Conservation (phyloP, 2,797 vertebrate species). For the Sebastes itinus region DNA sequence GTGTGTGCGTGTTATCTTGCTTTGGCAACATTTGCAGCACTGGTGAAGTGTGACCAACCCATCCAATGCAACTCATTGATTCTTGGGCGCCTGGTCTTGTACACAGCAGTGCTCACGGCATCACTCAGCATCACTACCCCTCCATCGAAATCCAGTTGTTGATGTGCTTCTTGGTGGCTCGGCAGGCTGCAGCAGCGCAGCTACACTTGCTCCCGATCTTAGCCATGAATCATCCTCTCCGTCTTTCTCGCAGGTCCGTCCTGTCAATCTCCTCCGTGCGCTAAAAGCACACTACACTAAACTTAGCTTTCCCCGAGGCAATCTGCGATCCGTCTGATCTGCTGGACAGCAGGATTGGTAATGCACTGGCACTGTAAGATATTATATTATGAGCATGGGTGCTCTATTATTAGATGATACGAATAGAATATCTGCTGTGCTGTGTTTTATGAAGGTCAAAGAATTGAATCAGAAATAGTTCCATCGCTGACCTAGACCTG, state of each 20-base stretch:
- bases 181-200: conserved; percentile 11
- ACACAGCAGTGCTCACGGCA: neutral
- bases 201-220: conserved; percentile 20
- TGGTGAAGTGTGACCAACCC: neutral
- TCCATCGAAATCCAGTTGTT: conserved; percentile 18
- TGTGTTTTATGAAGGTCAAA: conserved; percentile 43
- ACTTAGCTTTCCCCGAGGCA: conserved; percentile 36
- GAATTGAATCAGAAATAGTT: conserved; percentile 33
- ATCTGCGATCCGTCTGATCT: conserved; percentile 53
- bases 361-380: conserved; percentile 27
- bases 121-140: neutral
- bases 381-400: conserved; percentile 32
- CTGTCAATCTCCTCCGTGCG: conserved; percentile 32
- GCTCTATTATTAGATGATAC: conserved; percentile 50
- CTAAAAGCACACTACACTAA: conserved; percentile 50
- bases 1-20: neutral
- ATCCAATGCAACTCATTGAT: neutral
- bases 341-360: conserved; percentile 36
- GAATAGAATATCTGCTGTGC: conserved; percentile 34
- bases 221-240: conserved; percentile 17
- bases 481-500: neutral
- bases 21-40: neutral
- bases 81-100: neutral
- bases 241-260: conserved; percentile 5
- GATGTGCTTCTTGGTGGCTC: conserved; percentile 19